Evolutionary conservation across 2,888 invertebrate species (phyloP), one percentile per base, ranked within the genome.

Genomic region (Panopea generosa): DNA sequence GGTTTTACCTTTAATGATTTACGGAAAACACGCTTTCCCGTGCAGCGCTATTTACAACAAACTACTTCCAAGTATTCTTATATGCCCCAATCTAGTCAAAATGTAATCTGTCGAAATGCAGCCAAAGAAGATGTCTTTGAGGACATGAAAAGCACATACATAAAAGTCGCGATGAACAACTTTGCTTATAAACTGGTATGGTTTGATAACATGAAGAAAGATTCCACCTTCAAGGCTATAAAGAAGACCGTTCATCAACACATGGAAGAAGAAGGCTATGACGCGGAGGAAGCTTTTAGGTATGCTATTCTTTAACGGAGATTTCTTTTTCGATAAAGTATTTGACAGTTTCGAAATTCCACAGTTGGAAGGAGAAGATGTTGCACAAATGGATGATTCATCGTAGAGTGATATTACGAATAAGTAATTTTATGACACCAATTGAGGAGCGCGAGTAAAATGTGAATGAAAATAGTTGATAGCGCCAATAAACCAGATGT

Each of bases 281-380:
- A 59, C 3, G 2, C 1, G 43, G 59, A 59, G 45, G 59, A 59
- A 45, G 59, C 59, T 24, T 59, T 59, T 14, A 59, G 45, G 20
- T 59, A 59, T 20, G 59, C 24, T 20, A 59, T 59, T 24, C 18
- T 45, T 2, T 43, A 59, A n/a, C 59, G 59, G 20, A 43, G 45
- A n/a, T 59, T 59, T 45, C 59, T 59, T 6, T 59, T 59, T 26
- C n/a, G 59, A 59, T 24, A 59, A 59, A 45, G 59, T 59, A 1
- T 33, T 59, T 24, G 59, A 43, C 20, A 59, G 2, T 43, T 59
- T 24, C 26, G 45, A 45, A 2, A 45, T 45, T 59, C 59, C 45
- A 11, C 9, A 24, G 59, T 4, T 59, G n/a, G 26, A 59, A 4
- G n/a, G 26, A 14, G 59, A 59, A 2, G n/a, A n/a, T n/a, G n/a